Evolutionary conservation across 2,113 vertebrate species (phyloP), one percentile per base, ranked within the genome.

Genomic region (Pavo muticus): DNA sequence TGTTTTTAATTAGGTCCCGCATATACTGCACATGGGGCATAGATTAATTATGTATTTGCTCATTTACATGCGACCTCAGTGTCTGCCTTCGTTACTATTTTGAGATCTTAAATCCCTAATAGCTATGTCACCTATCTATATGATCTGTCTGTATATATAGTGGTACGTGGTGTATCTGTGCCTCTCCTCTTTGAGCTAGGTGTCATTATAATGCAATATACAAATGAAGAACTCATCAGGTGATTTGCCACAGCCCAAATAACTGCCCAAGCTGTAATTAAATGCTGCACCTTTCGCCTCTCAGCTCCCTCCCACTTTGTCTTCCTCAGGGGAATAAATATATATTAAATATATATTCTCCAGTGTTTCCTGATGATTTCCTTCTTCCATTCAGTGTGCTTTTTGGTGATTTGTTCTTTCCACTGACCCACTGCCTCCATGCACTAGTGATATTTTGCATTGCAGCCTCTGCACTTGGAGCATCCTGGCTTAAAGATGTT

Each of bases 1-100:
- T 54, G 39, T n/a, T 39, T 68, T 91, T 65, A 69, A 35, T 29
- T 73, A 69, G 81, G 6, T 64, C 19, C 24, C 5, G 2, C 0
- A 2, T 84, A 48, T 18, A 24, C 80, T 8, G 2, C 35, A 37
- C 37, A 2, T 0, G 1, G 15, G 7, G 20, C 0, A 6, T 4
- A 35, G 54, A 60, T 39, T 60, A 71, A 61, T 4, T 40, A 20
- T 0, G 23, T 80, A 42, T 18, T 40, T 70, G 37, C 81, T 74
- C n/a, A 50, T 72, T 54, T 80, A 14, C 42, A 11, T 24, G 9
- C 76, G 37, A 83, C 59, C 63, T 67, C 68, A 24, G 56, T 23
- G 29, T 32, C 12, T 86, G 44, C 48, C 27, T 78, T 52, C 10
- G 6, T 40, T 87, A 5, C 21, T 76, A 11, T 7, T 64, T 87